Evolutionary conservation across 2,888 invertebrate genomes (phyloP).

Genomic region (Agapostemon virescens): DNA sequence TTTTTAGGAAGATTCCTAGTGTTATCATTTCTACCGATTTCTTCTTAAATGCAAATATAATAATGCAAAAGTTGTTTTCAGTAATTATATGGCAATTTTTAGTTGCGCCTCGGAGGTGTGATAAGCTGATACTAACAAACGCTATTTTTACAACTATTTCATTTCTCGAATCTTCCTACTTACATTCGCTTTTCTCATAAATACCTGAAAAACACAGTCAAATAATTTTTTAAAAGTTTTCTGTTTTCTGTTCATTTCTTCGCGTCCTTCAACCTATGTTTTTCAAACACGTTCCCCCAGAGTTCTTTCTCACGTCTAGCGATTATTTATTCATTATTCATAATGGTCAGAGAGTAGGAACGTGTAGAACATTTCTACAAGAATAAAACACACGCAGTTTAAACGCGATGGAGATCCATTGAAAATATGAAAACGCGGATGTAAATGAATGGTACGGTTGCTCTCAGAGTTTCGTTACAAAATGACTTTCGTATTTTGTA

Average conservation of each 20-base stretch:
- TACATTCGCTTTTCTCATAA: not conserved
- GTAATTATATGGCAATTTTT: too few relatives aligned
- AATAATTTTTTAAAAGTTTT: not conserved
- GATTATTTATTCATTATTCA: not conserved
- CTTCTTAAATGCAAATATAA: too few relatives aligned
- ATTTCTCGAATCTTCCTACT: not conserved
- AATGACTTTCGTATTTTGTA: not conserved
- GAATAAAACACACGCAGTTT: not conserved
- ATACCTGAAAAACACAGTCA: not conserved
- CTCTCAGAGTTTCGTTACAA: not conserved
- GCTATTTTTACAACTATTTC: not conserved
- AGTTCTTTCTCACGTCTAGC: not conserved
- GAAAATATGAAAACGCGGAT: not conserved
- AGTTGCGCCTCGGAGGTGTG: too few relatives aligned
- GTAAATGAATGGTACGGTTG: not conserved
- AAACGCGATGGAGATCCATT: not conserved
- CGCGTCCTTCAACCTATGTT: too few relatives aligned
- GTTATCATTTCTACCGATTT: too few relatives aligned
- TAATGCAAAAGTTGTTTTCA: too few relatives aligned
- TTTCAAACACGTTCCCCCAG: too few relatives aligned
- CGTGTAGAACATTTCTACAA: not conserved
- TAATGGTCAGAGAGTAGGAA: not conserved
- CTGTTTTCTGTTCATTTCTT: too few relatives aligned
- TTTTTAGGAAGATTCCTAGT: too few relatives aligned
- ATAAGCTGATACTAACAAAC: not conserved